Percentiles rank a stretch among this genome's conserved stretches.
phyloP scores from a whole-genome alignment of 2,113 vertebrate species.

The Anguilla japonica region DNA sequence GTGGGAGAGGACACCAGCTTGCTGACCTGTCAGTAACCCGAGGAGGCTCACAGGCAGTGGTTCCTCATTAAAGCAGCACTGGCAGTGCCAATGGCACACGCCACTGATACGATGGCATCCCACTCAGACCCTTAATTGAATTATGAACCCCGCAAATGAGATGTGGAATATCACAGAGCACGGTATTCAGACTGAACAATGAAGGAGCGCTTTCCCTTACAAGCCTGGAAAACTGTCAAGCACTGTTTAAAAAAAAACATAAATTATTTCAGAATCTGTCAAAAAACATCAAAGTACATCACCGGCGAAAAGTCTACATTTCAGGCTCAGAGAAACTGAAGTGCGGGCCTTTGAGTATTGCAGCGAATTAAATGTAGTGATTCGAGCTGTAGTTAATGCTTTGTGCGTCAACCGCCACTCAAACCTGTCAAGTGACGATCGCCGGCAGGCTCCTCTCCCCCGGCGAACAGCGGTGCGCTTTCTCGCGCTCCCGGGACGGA shows the following conservation, averaged over 20 bases:
- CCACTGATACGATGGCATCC: background rate
- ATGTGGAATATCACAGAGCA: background rate
- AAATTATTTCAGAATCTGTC: background rate
- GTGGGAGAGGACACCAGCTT: conserved; percentile 12
- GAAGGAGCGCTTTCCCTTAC: background rate
- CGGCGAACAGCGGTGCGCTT: background rate
- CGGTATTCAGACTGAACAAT: background rate
- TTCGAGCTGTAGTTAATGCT: background rate
- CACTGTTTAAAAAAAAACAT: background rate
- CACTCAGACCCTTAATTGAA: background rate
- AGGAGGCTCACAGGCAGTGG: background rate
- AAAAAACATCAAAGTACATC: background rate
- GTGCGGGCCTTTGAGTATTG: background rate
- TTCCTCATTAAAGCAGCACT: background rate
- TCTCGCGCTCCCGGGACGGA: background rate
- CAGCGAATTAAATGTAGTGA: background rate
- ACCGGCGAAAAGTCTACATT: background rate
- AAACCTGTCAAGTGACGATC: background rate
- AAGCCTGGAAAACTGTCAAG: background rate
- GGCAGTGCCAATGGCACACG: too few species aligned
- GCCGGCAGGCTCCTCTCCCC: background rate
- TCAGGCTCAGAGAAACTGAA: background rate
- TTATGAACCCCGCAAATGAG: background rate
- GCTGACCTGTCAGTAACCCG: conserved; percentile 45
- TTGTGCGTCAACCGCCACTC: background rate